Base-by-base conservation (phyloP, 2,888 invertebrate genomes). In the Cataglyphis albicans region DNA sequence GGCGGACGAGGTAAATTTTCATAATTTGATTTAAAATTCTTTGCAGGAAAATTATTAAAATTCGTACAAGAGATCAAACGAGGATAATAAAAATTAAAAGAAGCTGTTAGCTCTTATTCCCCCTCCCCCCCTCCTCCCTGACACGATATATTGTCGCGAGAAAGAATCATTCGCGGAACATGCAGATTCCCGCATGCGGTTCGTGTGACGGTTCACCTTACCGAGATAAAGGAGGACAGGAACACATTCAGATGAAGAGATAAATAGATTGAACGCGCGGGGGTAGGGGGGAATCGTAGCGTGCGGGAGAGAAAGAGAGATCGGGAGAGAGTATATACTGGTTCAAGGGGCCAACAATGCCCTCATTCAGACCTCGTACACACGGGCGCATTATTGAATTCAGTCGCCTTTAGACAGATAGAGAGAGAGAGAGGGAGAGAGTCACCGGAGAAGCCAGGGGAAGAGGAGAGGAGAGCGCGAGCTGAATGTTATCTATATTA, bases 401-500 rank as follows among this genome's bases (percentile, higher is more conserved):
- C 91, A 90, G 87, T 84, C 82, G 82, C 70, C 64, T 72, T 70
- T 57, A 44, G 64, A 59, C 12, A n/a, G 78, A 61, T 2, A 76
- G 76, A 81, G 82, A 67, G 67, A 25, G 44, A 4, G 29, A 64
- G 10, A 41, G 41, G 12, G 41, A 64, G 65, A 57, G 57, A 68
- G 65, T 75, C 57, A 81, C 41, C 44, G 44, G 44, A 4, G 44
- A 3, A 44, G 15, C 44, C 12, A 48, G 55, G 59, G 85, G 61
- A n/a, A 29, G 41, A 52, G 52, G 57, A 21, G 61, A 59, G 73
- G 63, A 73, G 44, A 41, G 64, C 72, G 57, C 64, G 73, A 86
- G 88, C 84, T 93, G 93, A 94, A 94, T 94, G 93, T 91, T 94
- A 94, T 94, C 94, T 94, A 92, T 92, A 93, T 94, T 94, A 94